Evolutionary conservation across 1,140 invertebrate species (phyloP), one percentile per base, ranked within the genome.

Genomic region (Leptonema lineaticorne): DNA sequence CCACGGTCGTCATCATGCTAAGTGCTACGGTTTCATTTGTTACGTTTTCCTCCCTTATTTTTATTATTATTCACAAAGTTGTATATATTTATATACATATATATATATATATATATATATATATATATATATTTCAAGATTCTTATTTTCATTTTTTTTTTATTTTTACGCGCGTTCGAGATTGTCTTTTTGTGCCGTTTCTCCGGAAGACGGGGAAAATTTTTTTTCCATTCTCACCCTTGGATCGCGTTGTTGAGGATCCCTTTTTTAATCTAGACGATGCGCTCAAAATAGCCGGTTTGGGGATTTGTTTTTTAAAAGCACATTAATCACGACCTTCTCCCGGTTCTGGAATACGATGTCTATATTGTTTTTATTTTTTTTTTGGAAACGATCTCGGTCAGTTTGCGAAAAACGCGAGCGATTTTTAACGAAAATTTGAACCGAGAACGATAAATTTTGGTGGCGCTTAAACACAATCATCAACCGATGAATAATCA

Each of bases 1-100:
- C n/a, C n/a, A n/a, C n/a, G n/a, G n/a, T 24, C 50, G 20, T 53
- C 50, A 53, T 53, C 50, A 53, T 22, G 20, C 20, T 53, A 53
- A 53, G 50, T 53, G 50, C 50, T 53, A 4, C 50, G 22, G 50
- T 11, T 26, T 24, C 27, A 4, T 53, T 53, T 53, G 20, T 53
- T n/a, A n/a, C n/a, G n/a, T n/a, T 53, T 24, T 26, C 22, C 4
- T 53, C n/a, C 50, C 1, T 11, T 50, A 22, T 24, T 50, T 24
- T 50, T 24, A 9, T 46, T 16, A 6, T n/a, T 9, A 46, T n/a
- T 4, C 41, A 6, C 30, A n/a, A n/a, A n/a, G n/a, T n/a, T n/a
- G n/a, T n/a, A n/a, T n/a, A n/a, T n/a, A n/a, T n/a, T n/a, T n/a
- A n/a, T n/a, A n/a, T n/a, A n/a, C n/a, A n/a, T n/a, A n/a, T n/a